Conservation (phyloP, 2,113 vertebrate genomes). For the Mesitornis unicolor region DNA sequence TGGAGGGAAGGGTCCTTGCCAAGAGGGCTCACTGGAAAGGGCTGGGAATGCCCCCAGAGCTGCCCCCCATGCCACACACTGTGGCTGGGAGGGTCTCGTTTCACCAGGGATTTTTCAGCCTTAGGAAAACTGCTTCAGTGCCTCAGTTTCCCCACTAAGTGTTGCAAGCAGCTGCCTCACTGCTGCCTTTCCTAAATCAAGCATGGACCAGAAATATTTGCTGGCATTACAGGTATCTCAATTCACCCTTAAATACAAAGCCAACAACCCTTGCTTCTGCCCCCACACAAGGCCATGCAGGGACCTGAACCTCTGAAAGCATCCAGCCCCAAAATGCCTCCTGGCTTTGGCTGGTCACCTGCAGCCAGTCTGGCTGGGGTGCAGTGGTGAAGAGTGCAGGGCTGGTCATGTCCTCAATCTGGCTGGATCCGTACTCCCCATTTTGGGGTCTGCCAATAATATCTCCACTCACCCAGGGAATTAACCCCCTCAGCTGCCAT, state of each 20-base stretch:
- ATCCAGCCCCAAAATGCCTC: neutral
- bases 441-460: neutral
- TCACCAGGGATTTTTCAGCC: neutral
- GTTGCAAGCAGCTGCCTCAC: neutral
- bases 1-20: rapidly evolving
- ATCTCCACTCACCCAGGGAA: neutral
- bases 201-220: neutral
- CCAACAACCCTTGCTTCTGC: neutral
- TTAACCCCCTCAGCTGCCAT: neutral
- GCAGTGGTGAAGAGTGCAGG: neutral
- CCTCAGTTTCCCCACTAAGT: neutral
- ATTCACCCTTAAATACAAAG: neutral
- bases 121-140: neutral
- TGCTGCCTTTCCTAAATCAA: neutral
- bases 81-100: neutral
- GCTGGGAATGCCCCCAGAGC: neutral
- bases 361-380: neutral
- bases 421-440: rapidly evolving
- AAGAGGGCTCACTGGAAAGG: rapidly evolving
- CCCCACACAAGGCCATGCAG: neutral
- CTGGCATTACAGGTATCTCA: neutral
- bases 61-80: rapidly evolving
- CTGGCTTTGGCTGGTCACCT: rapidly evolving
- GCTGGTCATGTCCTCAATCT: neutral
- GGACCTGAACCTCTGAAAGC: neutral